Evolutionary conservation across 2,888 invertebrate genomes (phyloP), one percentile per base, ranked within the genome.

Genomic region (Deilephila porcellus): DNA sequence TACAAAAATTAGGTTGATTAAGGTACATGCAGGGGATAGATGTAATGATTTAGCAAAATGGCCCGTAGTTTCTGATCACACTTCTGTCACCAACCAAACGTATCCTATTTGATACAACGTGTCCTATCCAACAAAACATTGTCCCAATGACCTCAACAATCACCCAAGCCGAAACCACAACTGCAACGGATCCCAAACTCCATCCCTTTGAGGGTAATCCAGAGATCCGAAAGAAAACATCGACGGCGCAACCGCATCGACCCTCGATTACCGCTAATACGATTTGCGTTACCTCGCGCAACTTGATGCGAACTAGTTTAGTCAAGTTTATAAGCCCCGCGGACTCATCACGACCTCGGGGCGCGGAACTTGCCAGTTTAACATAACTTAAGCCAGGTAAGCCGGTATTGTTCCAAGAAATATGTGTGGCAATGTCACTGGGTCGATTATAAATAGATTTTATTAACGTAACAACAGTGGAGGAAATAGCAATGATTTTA

Each of bases 221-320:
- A 25, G n/a, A 14, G 45, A 64, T 20, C 20, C 45, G 63, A 72
- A 45, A 73, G 53, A 73, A 73, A 74, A 72, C 60, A 71, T 71
- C 60, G 71, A 5, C 56, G 56, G 56, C 75, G 70, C 72, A 78
- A 82, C 79, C 81, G 78, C 83, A 85, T 81, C 84, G 84, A 80
- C 82, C 86, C 85, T 86, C 86, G 86, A 89, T 88, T 82, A 83
- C 75, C 78, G 84, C 81, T 93, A 93, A 93, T 93, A 88, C 90
- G 90, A 92, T 92, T 92, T 89, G 84, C 81, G 85, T 87, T 82
- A 84, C 88, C 86, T 88, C 86, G 88, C 37, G 83, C 83, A 81
- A 81, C 80, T 80, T 79, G 85, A 88, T 87, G 85, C 83, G 80
- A 81, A 84, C 87, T 82, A 84, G 90, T 90, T 88, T 76, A 84